Base-by-base conservation (phyloP, 2,797 vertebrate genomes). In the Eleutherodactylus coqui region DNA sequence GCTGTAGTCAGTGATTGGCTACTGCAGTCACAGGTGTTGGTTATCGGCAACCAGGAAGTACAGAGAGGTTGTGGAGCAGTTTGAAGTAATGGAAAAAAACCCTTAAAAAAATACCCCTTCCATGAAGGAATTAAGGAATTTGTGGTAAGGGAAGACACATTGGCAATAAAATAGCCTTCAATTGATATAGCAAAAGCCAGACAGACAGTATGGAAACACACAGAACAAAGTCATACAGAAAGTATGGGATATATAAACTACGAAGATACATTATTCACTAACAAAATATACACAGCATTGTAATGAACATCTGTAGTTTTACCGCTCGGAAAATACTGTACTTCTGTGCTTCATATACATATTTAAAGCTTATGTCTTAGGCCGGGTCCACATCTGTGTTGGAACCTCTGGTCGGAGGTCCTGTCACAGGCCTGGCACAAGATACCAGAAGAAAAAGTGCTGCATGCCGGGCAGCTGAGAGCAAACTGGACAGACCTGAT, bases 231-330 rank as follows among this genome's bases (percentile, higher is more conserved):
- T 75, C 51, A 85, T n/a, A 36, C 62, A 47, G 84, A 49, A 75
- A 64, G 17, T 70, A 67, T 55, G 67, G 24, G 29, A 73, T 79
- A 64, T 85, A 67, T 80, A 79, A 47, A 79, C 76, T 60, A 36
- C 49, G 32, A 58, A 36, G 75, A 79, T 64, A 51, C 32, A 64
- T 85, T 55, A 47, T 79, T 78, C 75, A 70, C 60, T 41, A 38
- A 34, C 16, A 58, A 85, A 85, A 85, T 80, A 85, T 75, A 80
- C 75, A 85, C 38, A 73, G 27, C 41, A 75, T 62, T 62, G 84
- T 73, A 38, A 60, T 24, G 53, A 60, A 49, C 84, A 85, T 69
- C 84, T 85, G 84, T 32, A 60, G 29, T 49, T 67, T 55, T 62
- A 41, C 2, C 38, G 32, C 17, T 73, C 16, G 19, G 60, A 62